phyloP scores from a whole-genome alignment of 1,140 invertebrate species.

The Caenorhabditis brenneri region DNA sequence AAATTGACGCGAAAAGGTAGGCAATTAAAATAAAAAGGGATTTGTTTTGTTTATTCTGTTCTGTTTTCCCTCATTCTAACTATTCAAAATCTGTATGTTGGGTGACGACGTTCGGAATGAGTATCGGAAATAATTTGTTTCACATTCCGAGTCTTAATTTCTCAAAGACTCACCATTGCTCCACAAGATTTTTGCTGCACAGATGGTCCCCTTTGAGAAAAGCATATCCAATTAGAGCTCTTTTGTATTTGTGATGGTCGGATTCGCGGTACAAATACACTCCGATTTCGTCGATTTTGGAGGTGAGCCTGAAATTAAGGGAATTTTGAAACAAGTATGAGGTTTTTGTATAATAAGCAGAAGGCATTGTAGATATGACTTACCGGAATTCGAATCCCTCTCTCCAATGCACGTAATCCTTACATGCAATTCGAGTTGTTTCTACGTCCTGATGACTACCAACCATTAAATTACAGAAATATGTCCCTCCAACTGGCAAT shows the following conservation, averaged over 20 bases:
- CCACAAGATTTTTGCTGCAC: conserved; percentile 82
- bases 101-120: background rate
- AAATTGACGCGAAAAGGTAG: conserved; percentile 9
- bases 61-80: background rate
- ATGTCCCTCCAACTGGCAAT: conserved; percentile 84
- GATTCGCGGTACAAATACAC: conserved; percentile 86
- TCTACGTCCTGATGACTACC: conserved; percentile 87
- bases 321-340: too few species aligned
- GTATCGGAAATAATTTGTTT: conserved; percentile 28
- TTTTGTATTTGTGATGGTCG: conserved; percentile 90
- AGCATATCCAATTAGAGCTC: conserved; percentile 83
- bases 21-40: background rate
- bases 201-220: conserved; percentile 87
- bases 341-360: too few species aligned
- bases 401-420: conserved; percentile 92
- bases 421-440: conserved; percentile 87
- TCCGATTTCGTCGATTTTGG: conserved; percentile 72
- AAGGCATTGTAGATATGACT: conserved; percentile 50
- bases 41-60: background rate
- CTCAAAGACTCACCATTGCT: conserved; percentile 80
- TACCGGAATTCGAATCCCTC: conserved; percentile 87
- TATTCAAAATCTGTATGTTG: background rate
- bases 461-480: conserved; percentile 89
- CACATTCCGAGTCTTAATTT: background rate
- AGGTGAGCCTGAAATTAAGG: conserved; percentile 59